Base-by-base conservation (phyloP, 2,797 vertebrate species). In the Acomys russatus region DNA sequence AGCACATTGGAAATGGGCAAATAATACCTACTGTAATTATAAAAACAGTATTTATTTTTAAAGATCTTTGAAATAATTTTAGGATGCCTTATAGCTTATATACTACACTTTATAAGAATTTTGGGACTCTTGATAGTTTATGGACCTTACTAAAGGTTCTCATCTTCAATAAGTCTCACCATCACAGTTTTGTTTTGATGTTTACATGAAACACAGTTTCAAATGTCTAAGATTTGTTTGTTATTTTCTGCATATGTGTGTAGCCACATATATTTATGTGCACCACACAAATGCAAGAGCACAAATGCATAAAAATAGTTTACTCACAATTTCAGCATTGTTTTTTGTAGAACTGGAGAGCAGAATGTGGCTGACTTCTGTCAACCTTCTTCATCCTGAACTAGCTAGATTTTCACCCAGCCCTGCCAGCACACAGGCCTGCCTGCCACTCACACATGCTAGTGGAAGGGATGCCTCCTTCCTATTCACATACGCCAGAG, bases 381-480 rank as follows among this genome's bases (percentile, higher is more conserved):
- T 59, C 33, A 25, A 23, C n/a, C 33, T 6, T 70, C 35, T 6
- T 33, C 6, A 0, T 38, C 0, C 56, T 22, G 30, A 38, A 14
- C 44, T 66, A 30, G 6, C 22, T 54, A 9, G 33, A 0, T 71
- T 61, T 38, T 51, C 30, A 54, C 15, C 9, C 7, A 20, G 3
- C 44, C 8, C 20, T 66, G 61, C 88, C 1, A 23, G 1, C 64
- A 54, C 35, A 28, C 4, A 22, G 6, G 25, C 25, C 3, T 70
- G 12, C 22, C 38, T 68, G 49, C 20, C 35, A 38, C n/a, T 17
- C 14, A 3, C 1, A 20, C 0, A 5, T 12, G 0, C 6, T 14
- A 10, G 3, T 54, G 30, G 35, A 78, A 56, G 18, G 23, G 11
- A 83, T 30, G 17, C 25, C 20, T 54, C 25, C 25, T 28, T 56